Base-by-base conservation (phyloP, 2,113 vertebrate genomes). In the Acrocephalus arundinaceus region DNA sequence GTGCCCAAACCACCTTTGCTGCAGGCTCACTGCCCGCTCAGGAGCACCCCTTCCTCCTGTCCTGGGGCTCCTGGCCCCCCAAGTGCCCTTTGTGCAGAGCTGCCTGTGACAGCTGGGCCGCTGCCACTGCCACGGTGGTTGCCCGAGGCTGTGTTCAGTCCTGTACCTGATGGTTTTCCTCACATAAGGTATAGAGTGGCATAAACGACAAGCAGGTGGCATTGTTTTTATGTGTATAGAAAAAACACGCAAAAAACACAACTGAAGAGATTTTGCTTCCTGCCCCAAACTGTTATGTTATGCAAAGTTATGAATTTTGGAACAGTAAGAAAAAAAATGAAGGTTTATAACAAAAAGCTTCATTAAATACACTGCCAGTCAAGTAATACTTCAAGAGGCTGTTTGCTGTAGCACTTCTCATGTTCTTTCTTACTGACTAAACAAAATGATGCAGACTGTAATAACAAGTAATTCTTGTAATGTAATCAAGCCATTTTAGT, bases 11-110 rank as follows among this genome's bases (percentile, higher is more conserved):
- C 15, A 41, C 33, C 25, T 46, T 84, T 1, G 9, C 19, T 46
- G 66, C 33, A 0, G 0, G 25, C 35, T 49, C 2, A 0, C 5
- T 13, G 33, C 0, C 8, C 15, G 5, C 9, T 61, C 0, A 0
- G 39, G 27, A 52, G 27, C 62, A 24, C 1, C 19, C 37, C 11
- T 46, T 23, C 57, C 17, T 78, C 14, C 25, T 30, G 35, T 78
- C 14, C 25, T 30, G 33, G 78, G 58, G 78, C 58, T 76, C 11
- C 71, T 21, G 0, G 3, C 7, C 63, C 28, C 31, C 31, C 0
- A 0, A 30, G n/a, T 25, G 39, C 18, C 30, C 0, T 0, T 52
- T 3, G 3, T 13, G 71, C 28, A 22, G 57, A 61, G 35, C 59
- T 78, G 45, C n/a, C 52, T 43, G 35, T n/a, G 45, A 24, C 66